Percentiles rank a stretch among this genome's conserved stretches.
Conservation (phyloP, 1,140 invertebrate genomes). For the Ectropis grisescens region DNA sequence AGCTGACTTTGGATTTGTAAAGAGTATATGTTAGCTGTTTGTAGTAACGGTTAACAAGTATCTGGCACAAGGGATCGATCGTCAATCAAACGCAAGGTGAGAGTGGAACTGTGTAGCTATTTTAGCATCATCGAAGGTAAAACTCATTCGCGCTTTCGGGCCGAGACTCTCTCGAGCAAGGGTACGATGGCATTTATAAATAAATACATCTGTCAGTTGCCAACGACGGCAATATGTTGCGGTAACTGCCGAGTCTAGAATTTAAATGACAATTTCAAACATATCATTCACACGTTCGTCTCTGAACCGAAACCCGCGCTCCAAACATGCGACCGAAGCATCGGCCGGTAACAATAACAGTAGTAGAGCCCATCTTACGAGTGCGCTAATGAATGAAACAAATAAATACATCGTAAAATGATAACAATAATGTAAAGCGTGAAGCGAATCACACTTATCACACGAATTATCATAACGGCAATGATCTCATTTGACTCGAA, state of each 20-base stretch:
- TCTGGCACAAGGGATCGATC: conserved; percentile 68
- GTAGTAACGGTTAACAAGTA: conserved; percentile 49
- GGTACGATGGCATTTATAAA: conserved; percentile 60
- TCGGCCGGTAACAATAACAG: too few species aligned
- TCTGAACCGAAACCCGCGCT: too few species aligned
- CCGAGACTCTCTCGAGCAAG: conserved; percentile 58
- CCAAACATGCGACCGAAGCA: too few species aligned
- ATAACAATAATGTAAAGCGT: conserved; percentile 11
- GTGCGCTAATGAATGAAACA: not conserved
- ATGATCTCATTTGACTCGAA: conserved; percentile 43
- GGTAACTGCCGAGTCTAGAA: conserved; percentile 22
- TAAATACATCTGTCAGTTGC: conserved; percentile 54
- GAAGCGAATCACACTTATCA: conserved; percentile 15
- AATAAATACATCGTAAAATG: conserved; percentile 1
- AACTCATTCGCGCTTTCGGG: conserved; percentile 62
- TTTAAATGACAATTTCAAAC: too few species aligned
- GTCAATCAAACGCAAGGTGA: conserved; percentile 68
- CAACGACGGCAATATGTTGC: conserved; percentile 32
- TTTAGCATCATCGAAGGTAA: conserved; percentile 67
- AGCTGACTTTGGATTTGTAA: conserved; percentile 13
- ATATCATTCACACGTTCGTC: too few species aligned
- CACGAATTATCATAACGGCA: conserved; percentile 41
- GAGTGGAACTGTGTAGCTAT: conserved; percentile 61
- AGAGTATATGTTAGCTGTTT: conserved; percentile 27
- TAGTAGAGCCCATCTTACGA: conserved; percentile 1